Conservation (phyloP, 2,113 vertebrate genomes). For the Butastur rufipennis region DNA sequence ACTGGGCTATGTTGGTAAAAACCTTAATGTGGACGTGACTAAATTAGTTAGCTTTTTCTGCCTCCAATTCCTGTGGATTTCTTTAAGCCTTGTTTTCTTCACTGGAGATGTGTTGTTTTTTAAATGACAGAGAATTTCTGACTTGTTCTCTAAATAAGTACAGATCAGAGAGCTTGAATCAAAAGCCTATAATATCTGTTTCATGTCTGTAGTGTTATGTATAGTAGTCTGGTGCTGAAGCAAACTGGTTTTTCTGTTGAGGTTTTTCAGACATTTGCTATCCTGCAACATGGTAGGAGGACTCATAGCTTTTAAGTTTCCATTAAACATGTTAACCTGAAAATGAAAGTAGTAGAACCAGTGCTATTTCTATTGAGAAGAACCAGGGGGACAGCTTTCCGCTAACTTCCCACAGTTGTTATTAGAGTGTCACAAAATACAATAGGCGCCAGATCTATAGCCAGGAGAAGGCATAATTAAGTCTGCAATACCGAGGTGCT, state of each 20-base stretch:
- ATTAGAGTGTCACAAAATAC: neutral
- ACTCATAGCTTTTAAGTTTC: neutral
- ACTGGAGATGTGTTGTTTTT: neutral
- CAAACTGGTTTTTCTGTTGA: neutral
- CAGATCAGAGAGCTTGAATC: neutral
- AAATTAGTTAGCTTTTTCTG: neutral
- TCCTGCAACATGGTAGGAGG: neutral
- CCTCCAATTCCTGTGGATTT: neutral
- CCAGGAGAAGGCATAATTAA: neutral
- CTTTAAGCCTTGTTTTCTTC: neutral
- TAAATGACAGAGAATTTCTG: neutral
- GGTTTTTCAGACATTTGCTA: neutral
- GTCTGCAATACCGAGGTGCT: neutral
- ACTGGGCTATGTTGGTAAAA: neutral
- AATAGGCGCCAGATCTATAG: neutral
- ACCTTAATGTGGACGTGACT: neutral
- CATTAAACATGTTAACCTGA: neutral
- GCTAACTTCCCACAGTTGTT: neutral
- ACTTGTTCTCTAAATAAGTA: neutral
- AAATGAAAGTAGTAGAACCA: neutral
- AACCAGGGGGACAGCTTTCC: neutral
- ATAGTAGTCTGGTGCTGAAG: neutral
- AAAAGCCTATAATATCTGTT: neutral
- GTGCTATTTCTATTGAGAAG: neutral
- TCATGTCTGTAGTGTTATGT: neutral